phyloP scores from a whole-genome alignment of 1,140 invertebrate genomes.

The Phocides pigmalion region DNA sequence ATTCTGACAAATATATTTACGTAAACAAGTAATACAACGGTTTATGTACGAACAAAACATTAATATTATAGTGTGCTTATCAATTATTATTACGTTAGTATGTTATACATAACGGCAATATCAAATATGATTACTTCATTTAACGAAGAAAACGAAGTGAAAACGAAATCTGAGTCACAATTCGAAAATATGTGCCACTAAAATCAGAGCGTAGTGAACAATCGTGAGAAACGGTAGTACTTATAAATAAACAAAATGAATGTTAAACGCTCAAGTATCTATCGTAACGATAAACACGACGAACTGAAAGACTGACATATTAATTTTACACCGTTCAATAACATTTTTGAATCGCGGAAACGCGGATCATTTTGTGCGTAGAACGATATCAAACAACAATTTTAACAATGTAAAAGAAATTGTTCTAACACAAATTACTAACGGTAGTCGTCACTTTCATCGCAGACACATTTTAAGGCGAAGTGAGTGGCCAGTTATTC shows the following conservation, averaged over 20 bases:
- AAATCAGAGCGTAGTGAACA: conserved; percentile 36
- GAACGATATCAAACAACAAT: conserved; percentile 7
- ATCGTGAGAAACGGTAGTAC: conserved; percentile 46
- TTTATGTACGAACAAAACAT: no score
- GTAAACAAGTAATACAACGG: no score
- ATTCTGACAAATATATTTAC: no score
- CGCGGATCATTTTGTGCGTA: background rate
- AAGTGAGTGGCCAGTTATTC: conserved; percentile 82
- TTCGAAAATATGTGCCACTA: conserved; percentile 31
- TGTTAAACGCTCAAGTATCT: conserved; percentile 44
- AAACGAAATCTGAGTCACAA: conserved; percentile 27
- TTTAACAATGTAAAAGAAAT: conserved; percentile 44
- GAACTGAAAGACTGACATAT: conserved; percentile 32
- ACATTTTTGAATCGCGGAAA: conserved; percentile 19
- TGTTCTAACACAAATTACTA: conserved; percentile 75
- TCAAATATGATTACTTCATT: background rate
- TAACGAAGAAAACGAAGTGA: conserved; percentile 22
- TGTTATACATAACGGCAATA: background rate
- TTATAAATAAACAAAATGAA: conserved; percentile 63
- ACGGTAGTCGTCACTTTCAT: conserved; percentile 80
- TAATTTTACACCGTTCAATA: conserved; percentile 34
- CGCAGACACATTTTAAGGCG: conserved; percentile 79
- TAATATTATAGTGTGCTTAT: background rate
- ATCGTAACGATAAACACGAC: conserved; percentile 60
- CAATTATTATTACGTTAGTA: background rate